These are phyloP conservation scores for Xanthorhoe designata DNA, from an alignment of 2,888 invertebrate species.

Conservation along the genomic window DNA sequence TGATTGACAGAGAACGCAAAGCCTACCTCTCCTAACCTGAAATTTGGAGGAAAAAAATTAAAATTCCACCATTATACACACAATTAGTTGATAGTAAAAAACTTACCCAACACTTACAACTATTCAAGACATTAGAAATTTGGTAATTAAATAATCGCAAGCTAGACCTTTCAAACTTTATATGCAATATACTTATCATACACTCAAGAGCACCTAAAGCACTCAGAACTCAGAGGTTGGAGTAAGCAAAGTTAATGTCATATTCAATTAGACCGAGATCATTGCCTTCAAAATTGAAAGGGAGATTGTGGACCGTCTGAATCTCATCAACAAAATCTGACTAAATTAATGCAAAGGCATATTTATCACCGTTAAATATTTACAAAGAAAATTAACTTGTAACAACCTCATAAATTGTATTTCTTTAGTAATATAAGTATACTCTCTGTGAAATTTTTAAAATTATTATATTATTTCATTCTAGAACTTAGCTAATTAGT, in stretches of 20 bases:
- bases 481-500: no score
- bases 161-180: constrained; percentile 10
- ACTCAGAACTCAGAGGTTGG: constrained; percentile 13
- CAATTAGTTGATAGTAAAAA: no score
- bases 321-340: not conserved
- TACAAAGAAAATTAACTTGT: not conserved
- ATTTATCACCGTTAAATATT: not conserved
- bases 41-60: no score
- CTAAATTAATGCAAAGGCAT: not conserved
- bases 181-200: constrained; percentile 18
- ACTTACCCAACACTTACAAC: no score
- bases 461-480: no score
- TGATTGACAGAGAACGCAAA: no score
- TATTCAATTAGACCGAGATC: constrained; percentile 24
- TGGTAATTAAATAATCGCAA: not conserved
- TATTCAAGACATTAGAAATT: no score
- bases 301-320: constrained; percentile 6
- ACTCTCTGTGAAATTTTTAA: no score
- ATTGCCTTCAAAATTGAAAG: constrained; percentile 15
- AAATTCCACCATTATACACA: no score
- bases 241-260: constrained; percentile 19
- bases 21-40: no score
- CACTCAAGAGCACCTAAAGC: constrained; percentile 14
- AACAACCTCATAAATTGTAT: not conserved
- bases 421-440: not conserved